Evolutionary conservation across 1,140 invertebrate species (phyloP).

Genomic region (Theocolax elegans): DNA sequence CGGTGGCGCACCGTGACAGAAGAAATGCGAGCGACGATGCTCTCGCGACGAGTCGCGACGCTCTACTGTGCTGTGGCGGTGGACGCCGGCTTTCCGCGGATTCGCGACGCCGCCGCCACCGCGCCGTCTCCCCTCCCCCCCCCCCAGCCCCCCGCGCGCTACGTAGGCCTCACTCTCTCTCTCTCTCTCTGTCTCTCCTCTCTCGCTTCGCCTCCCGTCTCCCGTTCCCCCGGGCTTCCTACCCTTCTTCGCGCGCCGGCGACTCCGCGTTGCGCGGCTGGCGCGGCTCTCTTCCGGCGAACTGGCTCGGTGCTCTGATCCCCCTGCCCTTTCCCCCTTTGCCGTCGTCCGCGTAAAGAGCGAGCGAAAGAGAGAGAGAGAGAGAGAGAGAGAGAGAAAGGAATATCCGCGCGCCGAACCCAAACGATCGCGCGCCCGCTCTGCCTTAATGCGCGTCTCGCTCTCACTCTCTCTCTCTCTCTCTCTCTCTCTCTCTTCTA

Average conservation of each 20-base stretch:
- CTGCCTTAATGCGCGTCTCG: no score
- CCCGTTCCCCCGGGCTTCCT: neutral
- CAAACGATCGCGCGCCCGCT: no score
- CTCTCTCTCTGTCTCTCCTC: neutral
- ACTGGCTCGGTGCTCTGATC: neutral
- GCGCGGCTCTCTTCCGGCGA: neutral
- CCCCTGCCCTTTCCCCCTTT: slow-evolving; percentile 20
- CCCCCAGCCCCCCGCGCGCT: neutral
- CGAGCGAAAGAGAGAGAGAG: neutral
- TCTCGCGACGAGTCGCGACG: slow-evolving; percentile 52
- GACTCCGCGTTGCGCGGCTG: neutral
- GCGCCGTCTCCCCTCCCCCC: neutral
- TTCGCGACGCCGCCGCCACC: slow-evolving; percentile 10
- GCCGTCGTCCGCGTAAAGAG: slow-evolving; percentile 20
- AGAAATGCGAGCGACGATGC: slow-evolving; percentile 38
- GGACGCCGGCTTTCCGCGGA: slow-evolving; percentile 23
- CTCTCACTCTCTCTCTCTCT: no score
- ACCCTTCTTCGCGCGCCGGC: neutral
- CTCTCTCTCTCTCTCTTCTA: no score
- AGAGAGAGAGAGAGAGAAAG: neutral
- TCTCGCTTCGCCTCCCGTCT: neutral
- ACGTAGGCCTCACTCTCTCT: neutral
- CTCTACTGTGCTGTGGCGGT: slow-evolving; percentile 54
- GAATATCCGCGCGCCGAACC: neutral
- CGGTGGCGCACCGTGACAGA: no score